A percentile compares a stretch with the other conserved stretches of the same genome.
These are phyloP conservation scores for Cyprinodon tularosa DNA, from an alignment of 2,113 vertebrate species.

Conservation along the genomic window DNA sequence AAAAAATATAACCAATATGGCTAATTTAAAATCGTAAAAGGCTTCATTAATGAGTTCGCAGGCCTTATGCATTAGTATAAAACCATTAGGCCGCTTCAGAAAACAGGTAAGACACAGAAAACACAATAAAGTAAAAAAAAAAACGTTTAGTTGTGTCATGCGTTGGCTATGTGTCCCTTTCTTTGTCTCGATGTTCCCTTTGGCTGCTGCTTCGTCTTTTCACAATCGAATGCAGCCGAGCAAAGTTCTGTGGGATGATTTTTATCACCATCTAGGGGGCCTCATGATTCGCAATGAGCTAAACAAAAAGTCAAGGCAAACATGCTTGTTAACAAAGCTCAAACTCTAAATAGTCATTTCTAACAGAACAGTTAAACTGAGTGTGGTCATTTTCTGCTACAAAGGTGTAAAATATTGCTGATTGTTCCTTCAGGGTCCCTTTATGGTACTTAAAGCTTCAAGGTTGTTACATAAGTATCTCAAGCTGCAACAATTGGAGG, in stretches of 20 bases:
- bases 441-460: slow-evolving; percentile 51
- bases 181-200: not conserved
- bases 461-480: slow-evolving; percentile 45
- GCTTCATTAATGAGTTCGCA: slow-evolving; percentile 3
- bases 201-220: not conserved
- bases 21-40: not conserved
- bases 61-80: not conserved
- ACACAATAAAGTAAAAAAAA: not conserved
- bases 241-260: not conserved
- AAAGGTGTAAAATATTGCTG: slow-evolving; percentile 40
- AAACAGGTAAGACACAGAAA: not conserved
- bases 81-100: not conserved
- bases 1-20: not conserved
- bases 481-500: slow-evolving; percentile 41
- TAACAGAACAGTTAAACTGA: slow-evolving; percentile 8
- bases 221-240: not conserved
- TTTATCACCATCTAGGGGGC: not conserved
- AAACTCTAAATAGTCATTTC: slow-evolving; percentile 8
- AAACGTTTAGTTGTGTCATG: not conserved
- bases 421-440: slow-evolving; percentile 50
- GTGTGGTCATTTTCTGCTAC: slow-evolving; percentile 35
- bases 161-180: no score
- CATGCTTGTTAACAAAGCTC: not conserved
- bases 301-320: not conserved
- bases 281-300: slow-evolving; percentile 1